Base-by-base conservation (phyloP, 1,140 invertebrate genomes). In the Lethrus apterus region DNA sequence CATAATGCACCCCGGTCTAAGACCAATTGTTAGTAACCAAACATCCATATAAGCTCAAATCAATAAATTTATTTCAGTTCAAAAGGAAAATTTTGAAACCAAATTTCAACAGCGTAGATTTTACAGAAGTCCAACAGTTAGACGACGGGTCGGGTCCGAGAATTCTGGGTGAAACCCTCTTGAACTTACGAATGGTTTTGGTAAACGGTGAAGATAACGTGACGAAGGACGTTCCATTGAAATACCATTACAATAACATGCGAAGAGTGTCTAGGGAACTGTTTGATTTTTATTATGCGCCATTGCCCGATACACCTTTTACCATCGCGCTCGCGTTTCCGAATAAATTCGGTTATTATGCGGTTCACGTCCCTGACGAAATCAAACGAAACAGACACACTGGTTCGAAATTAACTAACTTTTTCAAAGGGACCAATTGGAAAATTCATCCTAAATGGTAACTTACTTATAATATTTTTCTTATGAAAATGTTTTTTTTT, bases 51-150 rank as follows among this genome's bases (percentile, higher is more conserved):
- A 38, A 24, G 3, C 31, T 38, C n/a, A 30, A 2, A 14, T 41
- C 14, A 13, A 23, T 19, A 19, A 9, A 3, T 13, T 13, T 41
- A 26, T 41, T 41, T 0, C 10, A 84, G 81, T 76, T 78, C 58
- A 73, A 81, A 52, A 81, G 79, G 32, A 67, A 76, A 32, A n/a
- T n/a, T n/a, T 68, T 93, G 15, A 94, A 93, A 70, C 76, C 83
- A n/a, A 94, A 94, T 63, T 97, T 92, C 66, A 94, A 96, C 67
- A 96, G 90, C 59, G 82, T 98, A 15, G 94, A 97, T 70, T 75
- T 98, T n/a, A 84, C 85, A 0, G 93, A 98, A 72, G 84, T 98
- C 10, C 94, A 98, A 68, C 80, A 94, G 48, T 80, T 84, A 54
- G 77, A 80, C 1, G 71, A 68, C 52, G 74, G 64, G 21, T 74